Conservation (phyloP, 2,113 vertebrate species). For the Podarcis raffonei region DNA sequence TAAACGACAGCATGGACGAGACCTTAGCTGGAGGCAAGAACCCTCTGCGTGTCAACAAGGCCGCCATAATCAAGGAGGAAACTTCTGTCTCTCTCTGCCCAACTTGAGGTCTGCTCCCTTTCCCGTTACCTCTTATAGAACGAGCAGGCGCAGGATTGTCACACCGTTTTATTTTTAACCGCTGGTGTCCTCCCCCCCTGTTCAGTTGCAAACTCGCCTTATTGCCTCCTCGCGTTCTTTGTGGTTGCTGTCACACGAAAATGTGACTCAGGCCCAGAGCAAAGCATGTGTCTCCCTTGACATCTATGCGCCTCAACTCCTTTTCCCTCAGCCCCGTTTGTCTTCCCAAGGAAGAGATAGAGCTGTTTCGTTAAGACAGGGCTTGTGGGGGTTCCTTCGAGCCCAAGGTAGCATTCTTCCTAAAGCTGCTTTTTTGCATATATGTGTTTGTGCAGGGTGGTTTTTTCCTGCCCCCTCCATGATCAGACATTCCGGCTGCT, state of each 20-base stretch:
- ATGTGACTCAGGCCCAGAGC: not conserved
- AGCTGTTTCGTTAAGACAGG: not conserved
- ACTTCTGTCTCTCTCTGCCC: not conserved
- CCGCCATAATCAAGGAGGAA: not conserved
- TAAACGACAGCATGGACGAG: no score
- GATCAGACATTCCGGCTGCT: no score
- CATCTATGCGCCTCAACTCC: no score
- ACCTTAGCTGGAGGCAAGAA: no score
- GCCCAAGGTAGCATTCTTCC: not conserved
- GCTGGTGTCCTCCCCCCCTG: not conserved
- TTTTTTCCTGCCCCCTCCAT: no score
- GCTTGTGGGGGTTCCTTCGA: not conserved
- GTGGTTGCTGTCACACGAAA: not conserved
- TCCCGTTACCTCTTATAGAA: not conserved
- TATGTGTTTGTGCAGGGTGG: no score
- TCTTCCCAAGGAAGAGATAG: no score
- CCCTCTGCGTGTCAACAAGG: not conserved
- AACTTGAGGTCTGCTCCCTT: not conserved
- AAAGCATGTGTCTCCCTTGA: no score
- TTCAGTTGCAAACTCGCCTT: not conserved
- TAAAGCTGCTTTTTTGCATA: not conserved
- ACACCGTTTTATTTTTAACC: not conserved
- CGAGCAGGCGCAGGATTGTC: not conserved
- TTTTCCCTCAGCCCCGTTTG: no score
- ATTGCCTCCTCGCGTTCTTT: not conserved